phyloP scores from a whole-genome alignment of 2,797 vertebrate genomes.

The Ctenopoma multispine region DNA sequence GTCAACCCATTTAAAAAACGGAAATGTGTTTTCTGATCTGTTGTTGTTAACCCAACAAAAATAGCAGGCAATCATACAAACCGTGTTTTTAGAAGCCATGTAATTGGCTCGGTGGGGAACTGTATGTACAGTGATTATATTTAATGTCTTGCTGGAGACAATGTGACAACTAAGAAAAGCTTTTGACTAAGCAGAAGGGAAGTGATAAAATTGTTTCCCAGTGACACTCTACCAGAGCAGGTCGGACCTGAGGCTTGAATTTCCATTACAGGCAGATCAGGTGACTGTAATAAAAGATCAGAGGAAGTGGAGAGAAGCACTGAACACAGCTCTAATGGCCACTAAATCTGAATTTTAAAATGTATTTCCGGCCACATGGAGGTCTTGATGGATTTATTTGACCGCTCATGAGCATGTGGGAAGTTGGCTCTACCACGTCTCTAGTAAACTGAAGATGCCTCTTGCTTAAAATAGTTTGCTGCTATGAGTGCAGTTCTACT shows the following conservation, averaged over 20 bases:
- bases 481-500: slow-evolving; percentile 15
- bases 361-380: slow-evolving; percentile 41
- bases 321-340: slow-evolving; percentile 50
- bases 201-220: slow-evolving; percentile 33
- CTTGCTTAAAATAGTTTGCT: slow-evolving; percentile 26
- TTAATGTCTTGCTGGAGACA: not conserved
- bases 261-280: slow-evolving; percentile 62
- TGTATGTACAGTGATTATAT: not conserved
- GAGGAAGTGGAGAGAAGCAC: slow-evolving; percentile 48
- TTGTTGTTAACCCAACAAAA: not conserved
- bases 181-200: slow-evolving; percentile 20
- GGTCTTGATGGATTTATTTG: slow-evolving; percentile 29
- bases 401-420: slow-evolving; percentile 24
- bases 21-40: too few species aligned
- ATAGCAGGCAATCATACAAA: not conserved
- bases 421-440: slow-evolving; percentile 17
- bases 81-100: not conserved
- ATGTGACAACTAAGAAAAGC: slow-evolving; percentile 22
- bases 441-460: slow-evolving; percentile 27
- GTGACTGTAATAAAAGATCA: slow-evolving; percentile 62
- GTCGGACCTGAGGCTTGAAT: slow-evolving; percentile 31
- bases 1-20: not conserved
- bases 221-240: slow-evolving; percentile 21
- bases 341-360: slow-evolving; percentile 30
- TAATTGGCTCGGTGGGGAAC: not conserved